phyloP scores from a whole-genome alignment of 2,888 invertebrate genomes.

The Rhorus exstirpatorius region DNA sequence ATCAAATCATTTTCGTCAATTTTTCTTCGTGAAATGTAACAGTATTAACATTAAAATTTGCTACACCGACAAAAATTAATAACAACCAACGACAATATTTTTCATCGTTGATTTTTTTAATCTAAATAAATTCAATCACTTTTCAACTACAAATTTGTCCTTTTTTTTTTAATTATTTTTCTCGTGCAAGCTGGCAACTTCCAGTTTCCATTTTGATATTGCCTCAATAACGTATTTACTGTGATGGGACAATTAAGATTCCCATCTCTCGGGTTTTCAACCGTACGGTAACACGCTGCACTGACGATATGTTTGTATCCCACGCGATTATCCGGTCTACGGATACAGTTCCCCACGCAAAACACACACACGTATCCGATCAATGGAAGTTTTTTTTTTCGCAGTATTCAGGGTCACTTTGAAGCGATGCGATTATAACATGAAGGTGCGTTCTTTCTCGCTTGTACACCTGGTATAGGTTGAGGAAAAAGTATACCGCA shows the following conservation, averaged over 20 bases:
- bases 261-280: constrained; percentile 16
- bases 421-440: constrained; percentile 37
- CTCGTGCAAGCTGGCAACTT: not conserved
- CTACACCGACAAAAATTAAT: no score
- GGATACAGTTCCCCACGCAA: constrained; percentile 10
- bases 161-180: not conserved
- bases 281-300: not conserved
- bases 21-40: no score
- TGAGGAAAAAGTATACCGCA: constrained; percentile 36
- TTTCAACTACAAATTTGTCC: no score
- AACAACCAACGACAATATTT: no score
- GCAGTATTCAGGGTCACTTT: constrained; percentile 55
- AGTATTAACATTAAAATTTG: no score
- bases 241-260: constrained; percentile 18
- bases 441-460: constrained; percentile 21
- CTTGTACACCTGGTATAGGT: constrained; percentile 9
- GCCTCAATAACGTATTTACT: not conserved
- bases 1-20: no score
- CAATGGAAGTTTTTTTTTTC: constrained; percentile 2
- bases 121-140: no score
- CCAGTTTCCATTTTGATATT: not conserved
- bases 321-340: constrained; percentile 24
- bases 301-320: constrained; percentile 22
- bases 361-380: constrained; percentile 6
- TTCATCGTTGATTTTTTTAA: no score